phyloP scores from a whole-genome alignment of 2,113 vertebrate species.

The Fulmarus glacialis region DNA sequence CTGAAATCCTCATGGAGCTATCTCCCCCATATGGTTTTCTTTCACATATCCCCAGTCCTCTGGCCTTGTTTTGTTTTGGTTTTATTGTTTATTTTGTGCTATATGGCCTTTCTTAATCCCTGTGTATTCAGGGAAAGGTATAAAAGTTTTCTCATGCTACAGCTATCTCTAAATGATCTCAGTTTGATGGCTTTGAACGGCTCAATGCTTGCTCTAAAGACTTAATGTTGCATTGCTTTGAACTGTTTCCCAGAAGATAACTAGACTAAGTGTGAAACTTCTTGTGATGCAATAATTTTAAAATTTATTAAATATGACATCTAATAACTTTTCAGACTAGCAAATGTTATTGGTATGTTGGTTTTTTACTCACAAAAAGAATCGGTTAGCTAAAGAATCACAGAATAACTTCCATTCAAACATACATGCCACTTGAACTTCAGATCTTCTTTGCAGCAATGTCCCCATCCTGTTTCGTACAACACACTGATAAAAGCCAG shows the following conservation, averaged over 20 bases:
- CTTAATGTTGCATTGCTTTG: not conserved
- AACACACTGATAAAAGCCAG: conserved; percentile 85
- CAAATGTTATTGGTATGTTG: not conserved
- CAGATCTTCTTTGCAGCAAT: conserved; percentile 81
- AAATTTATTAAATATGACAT: not conserved
- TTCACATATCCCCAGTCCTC: not conserved
- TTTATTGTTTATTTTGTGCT: not conserved
- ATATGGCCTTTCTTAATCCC: not conserved
- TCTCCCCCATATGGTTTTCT: not conserved
- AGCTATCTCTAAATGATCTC: not conserved
- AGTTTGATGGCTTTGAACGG: not conserved
- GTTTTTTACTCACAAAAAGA: not conserved
- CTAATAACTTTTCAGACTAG: not conserved
- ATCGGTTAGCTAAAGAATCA: not conserved
- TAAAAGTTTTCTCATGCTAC: not conserved
- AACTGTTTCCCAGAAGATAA: not conserved
- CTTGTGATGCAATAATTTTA: not conserved
- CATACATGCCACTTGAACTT: conserved; percentile 91
- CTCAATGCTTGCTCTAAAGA: not conserved
- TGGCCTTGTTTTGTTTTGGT: not conserved
- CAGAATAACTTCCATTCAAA: not conserved
- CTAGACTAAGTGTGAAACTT: not conserved
- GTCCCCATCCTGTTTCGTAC: conserved; percentile 90
- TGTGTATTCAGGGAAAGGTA: not conserved
- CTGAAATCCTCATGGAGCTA: not conserved